Base-by-base conservation (phyloP, 1,140 invertebrate species). In the Uloborus diversus region DNA sequence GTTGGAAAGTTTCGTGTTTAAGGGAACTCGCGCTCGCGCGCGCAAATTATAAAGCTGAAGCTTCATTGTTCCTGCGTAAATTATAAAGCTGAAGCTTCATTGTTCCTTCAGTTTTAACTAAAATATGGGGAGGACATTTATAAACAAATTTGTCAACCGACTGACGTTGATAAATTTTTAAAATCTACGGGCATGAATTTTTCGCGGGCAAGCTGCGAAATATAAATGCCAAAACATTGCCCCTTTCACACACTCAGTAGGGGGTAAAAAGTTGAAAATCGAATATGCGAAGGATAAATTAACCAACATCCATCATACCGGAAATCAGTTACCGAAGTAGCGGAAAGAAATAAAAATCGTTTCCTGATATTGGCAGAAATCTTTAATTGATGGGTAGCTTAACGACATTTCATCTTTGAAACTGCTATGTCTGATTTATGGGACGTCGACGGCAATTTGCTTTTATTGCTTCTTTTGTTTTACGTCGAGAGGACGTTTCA, bases 341-440 rank as follows among this genome's bases (percentile, higher is more conserved):
- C 0, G 56, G 32, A 20, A 49, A 59, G 61, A 73, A 30, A 73
- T 61, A 42, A 53, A 71, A 71, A 37, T 73, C 49, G 35, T 4
- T 61, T 61, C 57, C 69, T 73, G 69, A 73, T 73, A 73, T 73
- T 73, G 69, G 69, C 69, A 73, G 56, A 30, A 57, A 35, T 61
- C 56, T 73, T 61, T 73, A 73, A 73, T 73, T 73, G 69, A 73
- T 73, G 69, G 56, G 56, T 27, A 30, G 23, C 57, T 73, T 47
- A 73, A 51, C 69, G 69, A 62, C 69, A 42, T 57, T 61, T 73
- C 69, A 73, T 73, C 51, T 73, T 73, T 30, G 56, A 73, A 51
- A 33, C 23, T 73, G 59, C 47, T 42, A 61, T 61, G 35, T 37
- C 57, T 61, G 69, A 73, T 73, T 73, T 73, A 73, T 73, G 69